Base-by-base conservation (phyloP, 2,113 vertebrate genomes). In the Charadrius vociferus region DNA sequence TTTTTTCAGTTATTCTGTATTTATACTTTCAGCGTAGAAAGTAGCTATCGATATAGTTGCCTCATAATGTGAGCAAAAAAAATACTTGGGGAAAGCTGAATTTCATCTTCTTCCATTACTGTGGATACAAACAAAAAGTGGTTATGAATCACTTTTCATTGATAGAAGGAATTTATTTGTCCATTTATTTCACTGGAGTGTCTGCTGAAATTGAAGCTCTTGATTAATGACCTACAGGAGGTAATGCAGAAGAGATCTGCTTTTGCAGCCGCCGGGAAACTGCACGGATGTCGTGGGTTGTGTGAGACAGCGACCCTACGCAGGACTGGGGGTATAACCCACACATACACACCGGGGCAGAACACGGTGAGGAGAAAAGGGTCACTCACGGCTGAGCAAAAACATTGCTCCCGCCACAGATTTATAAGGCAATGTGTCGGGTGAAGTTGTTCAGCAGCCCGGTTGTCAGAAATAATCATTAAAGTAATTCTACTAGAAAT, bases 141-240 rank as follows among this genome's bases (percentile, higher is more conserved):
- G 98, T 97, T 97, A 95, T 93, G 92, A 95, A 96, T 97, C 82
- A 95, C 81, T 97, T 97, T 77, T 83, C 95, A 91, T 86, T 91
- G 92, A 97, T 94, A 50, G 87, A 78, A 94, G 71, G 92, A 91
- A 97, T 98, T 97, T 97, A 93, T 97, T 95, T 93, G 92, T 86
- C 88, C 72, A 58, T 95, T 96, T 96, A 56, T 97, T 92, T 92
- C 53, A 59, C 67, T 15, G 56, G 92, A 86, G 52, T 29, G 63
- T 88, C 96, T 83, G 84, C 88, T 95, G 88, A 95, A 95, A 91
- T 55, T 39, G 96, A 92, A 78, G 84, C 1, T 32, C 89, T 95
- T 97, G 97, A 97, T 97, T 87, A 95, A 96, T 77, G 90, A 80
- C 49, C 67, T 86, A 22, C 81, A 67, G 86, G 87, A 94, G 88